phyloP scores from a whole-genome alignment of 2,888 invertebrate genomes.

The Ophioninae sp. region DNA sequence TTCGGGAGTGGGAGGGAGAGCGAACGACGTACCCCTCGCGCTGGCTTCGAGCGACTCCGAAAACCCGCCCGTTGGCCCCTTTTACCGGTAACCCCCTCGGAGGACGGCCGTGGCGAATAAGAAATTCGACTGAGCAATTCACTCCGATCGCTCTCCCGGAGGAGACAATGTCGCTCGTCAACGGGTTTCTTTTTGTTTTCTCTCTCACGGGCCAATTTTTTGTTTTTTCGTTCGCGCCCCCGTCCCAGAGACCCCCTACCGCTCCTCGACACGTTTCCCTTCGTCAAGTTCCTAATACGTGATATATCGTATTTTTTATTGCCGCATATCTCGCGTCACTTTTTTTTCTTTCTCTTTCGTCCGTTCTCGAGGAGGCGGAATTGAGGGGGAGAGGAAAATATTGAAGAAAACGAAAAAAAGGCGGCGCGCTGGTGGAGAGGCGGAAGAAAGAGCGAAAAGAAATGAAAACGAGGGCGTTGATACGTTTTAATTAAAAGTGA shows the following conservation, averaged over 20 bases:
- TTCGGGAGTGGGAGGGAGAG: slow-evolving; percentile 52
- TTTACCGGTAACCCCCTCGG: slow-evolving; percentile 13
- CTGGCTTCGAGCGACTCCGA: slow-evolving; percentile 11
- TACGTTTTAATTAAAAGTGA: slow-evolving; percentile 12
- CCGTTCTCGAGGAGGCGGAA: slow-evolving; percentile 46
- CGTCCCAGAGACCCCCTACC: slow-evolving; percentile 2
- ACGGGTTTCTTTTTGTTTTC: slow-evolving; percentile 31
- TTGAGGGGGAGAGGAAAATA: too few species aligned
- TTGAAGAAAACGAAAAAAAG: slow-evolving; percentile 26
- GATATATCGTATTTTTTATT: slow-evolving; percentile 51
- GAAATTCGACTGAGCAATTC: slow-evolving; percentile 50
- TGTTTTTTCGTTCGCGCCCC: slow-evolving; percentile 5
- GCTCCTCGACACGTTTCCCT: slow-evolving; percentile 3
- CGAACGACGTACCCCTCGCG: slow-evolving; percentile 46
- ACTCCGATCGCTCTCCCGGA: slow-evolving; percentile 9
- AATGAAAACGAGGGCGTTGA: neutral
- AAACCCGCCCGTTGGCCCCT: neutral
- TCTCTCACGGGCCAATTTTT: neutral
- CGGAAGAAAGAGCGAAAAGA: neutral
- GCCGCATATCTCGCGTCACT: slow-evolving; percentile 23
- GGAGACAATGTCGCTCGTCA: slow-evolving; percentile 61
- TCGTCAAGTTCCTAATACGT: slow-evolving; percentile 52
- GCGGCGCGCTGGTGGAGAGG: slow-evolving; percentile 4
- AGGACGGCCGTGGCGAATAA: slow-evolving; percentile 61
- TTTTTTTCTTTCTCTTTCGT: too few species aligned